Evolutionary conservation across 2,113 vertebrate genomes (phyloP), one percentile per base, ranked within the genome.

Genomic region (Pipra filicauda): DNA sequence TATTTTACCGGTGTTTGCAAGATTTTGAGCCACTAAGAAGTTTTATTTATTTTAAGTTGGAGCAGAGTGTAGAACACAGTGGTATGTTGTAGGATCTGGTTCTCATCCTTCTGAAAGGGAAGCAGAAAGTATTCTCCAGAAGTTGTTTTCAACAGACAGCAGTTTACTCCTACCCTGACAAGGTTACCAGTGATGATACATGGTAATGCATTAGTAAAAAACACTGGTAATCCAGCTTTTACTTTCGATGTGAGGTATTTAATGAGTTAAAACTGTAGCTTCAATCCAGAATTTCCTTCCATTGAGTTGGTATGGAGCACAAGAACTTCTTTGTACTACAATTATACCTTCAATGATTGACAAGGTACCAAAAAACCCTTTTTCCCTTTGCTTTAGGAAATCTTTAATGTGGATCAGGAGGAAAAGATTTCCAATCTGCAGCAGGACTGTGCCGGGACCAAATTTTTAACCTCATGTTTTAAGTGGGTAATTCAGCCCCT

Each of bases 351-450:
- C 41, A 41, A 3, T 66, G n/a, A 85, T 13, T 24, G 13, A 11
- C 3, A 21, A 66, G 12, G 37, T 39, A 41, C 33, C 0, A 1
- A 73, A 77, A 41, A 8, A 3, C 4, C 2, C 7, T 11, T 77
- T 66, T 62, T 1, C 11, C 22, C 7, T 83, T 76, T 76, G 8
- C 23, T 44, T 6, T 23, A 26, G 52, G 26, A 67, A 62, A 37
- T 37, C 15, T 49, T 82, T 18, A 23, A 28, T 8, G 12, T 14
- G 8, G 21, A 31, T 71, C 8, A 6, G 21, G 30, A 35, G 74
- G n/a, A 61, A 54, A 52, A 82, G 5, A 27, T 51, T 88, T 57
- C 12, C n/a, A 46, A 4, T 8, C 28, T 41, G 31, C 24, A 20
- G 22, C 51, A 90, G 61, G 72, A 37, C n/a, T 49, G 21, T 1